phyloP scores from a whole-genome alignment of 2,113 vertebrate genomes.

The Podilymbus podiceps region DNA sequence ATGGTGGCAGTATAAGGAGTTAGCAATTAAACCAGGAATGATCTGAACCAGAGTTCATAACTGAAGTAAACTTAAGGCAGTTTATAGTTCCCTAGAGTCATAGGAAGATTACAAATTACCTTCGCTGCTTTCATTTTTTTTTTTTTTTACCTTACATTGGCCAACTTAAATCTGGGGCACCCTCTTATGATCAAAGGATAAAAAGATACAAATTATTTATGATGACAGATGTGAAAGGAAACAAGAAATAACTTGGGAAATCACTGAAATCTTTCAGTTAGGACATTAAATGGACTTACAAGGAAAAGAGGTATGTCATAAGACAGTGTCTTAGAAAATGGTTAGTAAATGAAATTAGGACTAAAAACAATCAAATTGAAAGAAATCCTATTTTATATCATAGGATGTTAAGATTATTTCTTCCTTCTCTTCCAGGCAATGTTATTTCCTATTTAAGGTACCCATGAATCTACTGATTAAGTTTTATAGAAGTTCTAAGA shows the following conservation, averaged over 20 bases:
- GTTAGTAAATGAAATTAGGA: slow-evolving; percentile 45
- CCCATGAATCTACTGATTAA: background rate
- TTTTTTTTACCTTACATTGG: background rate
- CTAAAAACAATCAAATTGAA: slow-evolving; percentile 39
- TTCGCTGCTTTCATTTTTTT: background rate
- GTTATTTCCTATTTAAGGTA: slow-evolving; percentile 35
- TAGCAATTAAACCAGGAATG: background rate
- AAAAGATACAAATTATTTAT: background rate
- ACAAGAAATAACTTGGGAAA: slow-evolving; percentile 36
- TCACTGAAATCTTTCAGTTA: slow-evolving; percentile 35
- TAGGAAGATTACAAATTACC: background rate
- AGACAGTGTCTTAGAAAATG: slow-evolving; percentile 18
- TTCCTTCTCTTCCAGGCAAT: slow-evolving; percentile 39
- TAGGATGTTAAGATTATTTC: slow-evolving; percentile 34
- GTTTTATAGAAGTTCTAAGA: background rate
- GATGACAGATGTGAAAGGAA: slow-evolving; percentile 32
- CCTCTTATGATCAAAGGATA: background rate
- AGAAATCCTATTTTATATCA: slow-evolving; percentile 46
- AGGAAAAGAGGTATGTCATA: slow-evolving; percentile 19
- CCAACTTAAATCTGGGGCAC: background rate
- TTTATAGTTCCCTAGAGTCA: background rate
- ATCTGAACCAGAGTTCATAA: background rate
- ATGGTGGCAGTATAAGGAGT: background rate
- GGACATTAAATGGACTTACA: slow-evolving; percentile 20
- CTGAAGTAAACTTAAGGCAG: background rate